These are phyloP conservation scores for Aphidius colemani DNA, from an alignment of 2,888 invertebrate genomes.

Conservation along the genomic window DNA sequence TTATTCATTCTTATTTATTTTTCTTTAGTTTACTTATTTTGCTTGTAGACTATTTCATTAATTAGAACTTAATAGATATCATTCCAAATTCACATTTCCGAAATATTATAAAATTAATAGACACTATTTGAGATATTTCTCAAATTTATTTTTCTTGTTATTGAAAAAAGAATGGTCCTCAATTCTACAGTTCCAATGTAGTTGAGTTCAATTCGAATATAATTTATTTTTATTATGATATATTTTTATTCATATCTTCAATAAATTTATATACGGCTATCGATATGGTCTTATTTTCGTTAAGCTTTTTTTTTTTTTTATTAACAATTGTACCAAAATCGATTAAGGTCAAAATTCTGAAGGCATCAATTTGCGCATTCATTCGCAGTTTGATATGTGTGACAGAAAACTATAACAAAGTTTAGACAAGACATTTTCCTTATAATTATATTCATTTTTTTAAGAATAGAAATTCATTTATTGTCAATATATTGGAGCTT, in stretches of 20 bases:
- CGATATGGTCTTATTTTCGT: background rate
- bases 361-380: too few species aligned
- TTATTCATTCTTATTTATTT: slow-evolving; percentile 21
- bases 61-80: slow-evolving; percentile 8
- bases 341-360: too few species aligned
- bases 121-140: background rate
- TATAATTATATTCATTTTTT: too few species aligned
- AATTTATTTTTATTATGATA: background rate
- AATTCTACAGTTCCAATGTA: slow-evolving; percentile 44
- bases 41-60: slow-evolving; percentile 24
- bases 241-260: too few species aligned
- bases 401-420: too few species aligned
- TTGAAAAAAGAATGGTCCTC: slow-evolving; percentile 13
- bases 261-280: too few species aligned
- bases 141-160: background rate
- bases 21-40: slow-evolving; percentile 35
- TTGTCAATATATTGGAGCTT: too few species aligned
- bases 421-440: too few species aligned
- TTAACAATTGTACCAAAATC: background rate
- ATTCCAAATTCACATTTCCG: background rate
- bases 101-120: background rate
- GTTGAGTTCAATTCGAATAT: slow-evolving; percentile 28
- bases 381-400: too few species aligned
- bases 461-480: too few species aligned
- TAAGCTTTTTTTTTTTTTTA: slow-evolving; percentile 3